phyloP scores from a whole-genome alignment of 2,888 invertebrate genomes.

The Neocrepidodera transversa region DNA sequence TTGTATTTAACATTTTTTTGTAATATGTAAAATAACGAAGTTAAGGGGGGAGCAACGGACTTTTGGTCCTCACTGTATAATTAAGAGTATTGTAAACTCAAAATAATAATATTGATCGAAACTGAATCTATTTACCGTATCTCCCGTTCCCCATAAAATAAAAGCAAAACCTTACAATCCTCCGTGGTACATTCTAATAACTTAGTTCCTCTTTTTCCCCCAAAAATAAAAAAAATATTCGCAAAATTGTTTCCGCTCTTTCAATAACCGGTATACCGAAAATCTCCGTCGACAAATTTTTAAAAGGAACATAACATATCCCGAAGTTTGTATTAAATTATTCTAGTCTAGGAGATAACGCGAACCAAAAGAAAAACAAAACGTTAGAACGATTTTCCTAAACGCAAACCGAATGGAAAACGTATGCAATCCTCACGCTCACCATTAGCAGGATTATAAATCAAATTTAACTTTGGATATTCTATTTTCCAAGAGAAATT shows the following conservation, averaged over 20 bases:
- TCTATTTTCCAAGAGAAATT: constrained; percentile 3
- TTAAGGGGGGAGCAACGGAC: too few species aligned
- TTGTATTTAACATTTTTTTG: too few species aligned
- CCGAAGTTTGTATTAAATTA: constrained; percentile 6
- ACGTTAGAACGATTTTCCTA: neutral
- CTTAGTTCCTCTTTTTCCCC: too few species aligned
- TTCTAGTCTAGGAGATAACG: constrained; percentile 8
- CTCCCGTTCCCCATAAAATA: too few species aligned
- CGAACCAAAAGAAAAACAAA: constrained; percentile 7
- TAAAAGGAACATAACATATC: constrained; percentile 11
- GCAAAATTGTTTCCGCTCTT: neutral
- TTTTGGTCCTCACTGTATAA: too few species aligned
- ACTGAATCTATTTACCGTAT: too few species aligned
- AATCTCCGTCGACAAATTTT: constrained; percentile 1
- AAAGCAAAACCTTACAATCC: too few species aligned
- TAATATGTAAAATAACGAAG: too few species aligned
- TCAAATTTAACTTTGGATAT: constrained; percentile 26
- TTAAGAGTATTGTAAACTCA: too few species aligned
- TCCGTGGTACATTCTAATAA: too few species aligned
- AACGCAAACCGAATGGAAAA: constrained; percentile 16
- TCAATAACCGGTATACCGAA: constrained; percentile 3
- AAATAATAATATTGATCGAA: too few species aligned
- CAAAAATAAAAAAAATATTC: too few species aligned
- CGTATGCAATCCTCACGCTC: constrained; percentile 17
- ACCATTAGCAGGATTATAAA: constrained; percentile 19